Evolutionary conservation across 2,888 invertebrate species (phyloP).

Genomic region (Amblyteles armatorius): DNA sequence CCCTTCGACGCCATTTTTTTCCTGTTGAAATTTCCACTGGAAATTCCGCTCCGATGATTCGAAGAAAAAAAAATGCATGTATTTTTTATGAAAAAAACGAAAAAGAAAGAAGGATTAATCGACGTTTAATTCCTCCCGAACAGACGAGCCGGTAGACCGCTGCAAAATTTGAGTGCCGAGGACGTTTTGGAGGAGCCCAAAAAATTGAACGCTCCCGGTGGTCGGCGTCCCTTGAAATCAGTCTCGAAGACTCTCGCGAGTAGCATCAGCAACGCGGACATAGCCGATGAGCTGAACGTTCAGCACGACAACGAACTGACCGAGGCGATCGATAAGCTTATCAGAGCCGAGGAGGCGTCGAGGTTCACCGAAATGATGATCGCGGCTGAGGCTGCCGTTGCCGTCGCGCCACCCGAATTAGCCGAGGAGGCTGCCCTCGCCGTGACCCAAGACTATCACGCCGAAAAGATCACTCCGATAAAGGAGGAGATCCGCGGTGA

Average conservation of each 20-base stretch:
- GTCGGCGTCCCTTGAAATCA: constrained; percentile 61
- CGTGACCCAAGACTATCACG: constrained; percentile 81
- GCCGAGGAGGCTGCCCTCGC: constrained; percentile 85
- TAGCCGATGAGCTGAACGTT: constrained; percentile 63
- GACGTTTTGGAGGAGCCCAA: constrained; percentile 37
- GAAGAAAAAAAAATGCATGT: not conserved
- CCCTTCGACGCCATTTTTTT: not conserved
- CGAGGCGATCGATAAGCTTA: constrained; percentile 84
- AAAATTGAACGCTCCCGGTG: constrained; percentile 10
- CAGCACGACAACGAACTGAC: constrained; percentile 82
- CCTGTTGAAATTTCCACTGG: too few species aligned
- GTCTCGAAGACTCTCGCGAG: constrained; percentile 66
- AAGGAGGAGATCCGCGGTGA: constrained; percentile 81
- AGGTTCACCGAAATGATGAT: constrained; percentile 84
- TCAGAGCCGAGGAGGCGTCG: constrained; percentile 84
- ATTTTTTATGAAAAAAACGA: too few species aligned
- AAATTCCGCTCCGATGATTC: not conserved
- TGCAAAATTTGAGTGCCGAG: constrained; percentile 54
- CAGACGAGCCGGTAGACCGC: constrained; percentile 24
- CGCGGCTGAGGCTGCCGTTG: constrained; percentile 84
- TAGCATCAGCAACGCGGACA: constrained; percentile 70
- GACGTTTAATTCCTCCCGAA: not conserved
- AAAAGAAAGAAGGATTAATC: too few species aligned
- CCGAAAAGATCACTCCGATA: constrained; percentile 80
- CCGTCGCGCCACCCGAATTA: constrained; percentile 83